A percentile compares a stretch with the other conserved stretches of the same genome.
Conservation (phyloP, 2,797 vertebrate species). For the Acropternis orthonyx region DNA sequence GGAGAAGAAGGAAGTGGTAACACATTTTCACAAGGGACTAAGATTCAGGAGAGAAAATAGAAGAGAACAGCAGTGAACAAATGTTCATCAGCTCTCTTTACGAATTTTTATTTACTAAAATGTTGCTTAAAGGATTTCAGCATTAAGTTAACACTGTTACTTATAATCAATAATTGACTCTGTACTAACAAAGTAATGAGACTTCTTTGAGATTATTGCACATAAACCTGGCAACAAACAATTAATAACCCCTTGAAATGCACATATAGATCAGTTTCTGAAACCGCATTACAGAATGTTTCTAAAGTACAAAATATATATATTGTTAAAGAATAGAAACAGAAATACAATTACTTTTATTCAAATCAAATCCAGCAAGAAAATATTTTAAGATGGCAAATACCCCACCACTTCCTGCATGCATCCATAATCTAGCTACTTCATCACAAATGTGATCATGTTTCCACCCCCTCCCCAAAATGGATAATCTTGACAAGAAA, state of each 20-base stretch:
- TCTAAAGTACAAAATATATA: slow-evolving; percentile 42
- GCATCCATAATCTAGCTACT: slow-evolving; percentile 33
- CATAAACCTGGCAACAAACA: slow-evolving; percentile 42
- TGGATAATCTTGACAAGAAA: neutral
- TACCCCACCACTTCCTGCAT: slow-evolving; percentile 41
- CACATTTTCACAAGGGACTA: neutral
- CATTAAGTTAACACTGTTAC: slow-evolving; percentile 19
- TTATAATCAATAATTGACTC: neutral
- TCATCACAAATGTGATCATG: slow-evolving; percentile 11
- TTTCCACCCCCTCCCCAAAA: slow-evolving; percentile 27
- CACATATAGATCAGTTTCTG: slow-evolving; percentile 6
- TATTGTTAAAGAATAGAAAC: slow-evolving; percentile 37
- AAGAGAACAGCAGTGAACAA: neutral
- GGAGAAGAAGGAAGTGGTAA: neutral
- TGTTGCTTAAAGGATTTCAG: neutral
- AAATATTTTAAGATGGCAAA: slow-evolving; percentile 57
- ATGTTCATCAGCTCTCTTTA: neutral
- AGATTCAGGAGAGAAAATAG: neutral
- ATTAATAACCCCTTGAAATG: slow-evolving; percentile 17
- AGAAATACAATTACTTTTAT: slow-evolving; percentile 70
- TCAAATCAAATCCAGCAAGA: slow-evolving; percentile 58
- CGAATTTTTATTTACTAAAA: slow-evolving; percentile 43
- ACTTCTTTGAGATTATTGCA: slow-evolving; percentile 49
- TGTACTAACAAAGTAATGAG: neutral
- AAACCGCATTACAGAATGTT: neutral